Evolutionary conservation across 2,113 vertebrate species (phyloP), one percentile per base, ranked within the genome.

Genomic region (Gadus chalcogrammus): DNA sequence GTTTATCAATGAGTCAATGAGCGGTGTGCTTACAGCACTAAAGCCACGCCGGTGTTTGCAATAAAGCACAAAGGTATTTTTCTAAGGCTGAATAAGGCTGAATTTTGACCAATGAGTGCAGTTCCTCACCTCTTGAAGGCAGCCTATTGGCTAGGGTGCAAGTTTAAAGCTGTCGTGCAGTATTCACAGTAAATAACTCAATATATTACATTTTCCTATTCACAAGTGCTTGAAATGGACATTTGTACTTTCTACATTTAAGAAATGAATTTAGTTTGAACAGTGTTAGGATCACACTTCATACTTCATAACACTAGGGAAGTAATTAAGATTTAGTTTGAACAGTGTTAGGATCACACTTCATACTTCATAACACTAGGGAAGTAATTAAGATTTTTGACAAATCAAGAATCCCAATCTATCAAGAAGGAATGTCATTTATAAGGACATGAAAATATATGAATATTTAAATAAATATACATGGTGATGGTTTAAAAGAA

Each of bases 371-470:
- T 48, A 48, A 48, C 59, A 20, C 17, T 61, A 61, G 9, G 59
- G 18, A 61, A 61, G 59, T 61, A 61, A 61, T 82, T 74, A 79
- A 87, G 78, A 80, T 78, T 79, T 79, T 72, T 31, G 22, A 15
- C 67, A 72, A 73, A 80, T 79, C 35, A 76, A 75, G 38, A 85
- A 75, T 74, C 74, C 77, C 76, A 70, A 79, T 89, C 70, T 78
- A 24, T 69, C 58, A 75, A 61, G 72, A 74, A 90, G 91, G 90
- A 92, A 92, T 92, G 91, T 90, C 88, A 88, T 66, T 74, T 89
- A 88, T 91, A 91, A 91, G 42, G 42, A 48, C 42, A 48, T 90
- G 69, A 82, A 83, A 82, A 88, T 70, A 72, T 74, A 86, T 84
- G 88, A 89, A 90, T 81, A 82, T 61, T 80, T 81, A 82, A 92